These are phyloP conservation scores for Callithrix jacchus DNA, from an alignment of 2,113 vertebrate genomes.

Conservation along the genomic window DNA sequence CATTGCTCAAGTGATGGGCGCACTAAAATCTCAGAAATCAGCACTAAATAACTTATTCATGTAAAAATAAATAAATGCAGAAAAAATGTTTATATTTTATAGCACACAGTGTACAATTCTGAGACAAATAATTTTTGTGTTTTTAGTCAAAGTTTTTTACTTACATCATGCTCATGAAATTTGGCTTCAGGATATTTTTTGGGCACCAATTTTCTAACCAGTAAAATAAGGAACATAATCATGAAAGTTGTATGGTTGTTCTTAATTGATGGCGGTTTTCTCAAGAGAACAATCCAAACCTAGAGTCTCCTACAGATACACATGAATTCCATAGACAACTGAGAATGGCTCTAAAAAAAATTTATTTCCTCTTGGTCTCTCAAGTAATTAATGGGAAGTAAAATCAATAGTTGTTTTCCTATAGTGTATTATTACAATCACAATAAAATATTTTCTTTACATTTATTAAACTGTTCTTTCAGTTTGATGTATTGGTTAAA, in stretches of 20 bases:
- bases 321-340: background rate
- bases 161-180: background rate
- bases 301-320: background rate
- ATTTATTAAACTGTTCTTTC: background rate
- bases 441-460: background rate
- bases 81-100: background rate
- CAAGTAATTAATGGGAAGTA: background rate
- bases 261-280: background rate
- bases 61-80: too few species aligned
- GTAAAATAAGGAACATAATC: background rate
- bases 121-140: background rate
- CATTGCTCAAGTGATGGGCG: too few species aligned
- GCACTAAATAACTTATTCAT: too few species aligned
- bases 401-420: conserved; percentile 11
- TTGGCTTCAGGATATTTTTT: background rate
- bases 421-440: background rate
- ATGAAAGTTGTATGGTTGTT: background rate
- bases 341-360: background rate
- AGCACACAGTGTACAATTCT: background rate
- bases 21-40: too few species aligned
- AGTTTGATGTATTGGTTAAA: background rate
- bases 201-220: background rate
- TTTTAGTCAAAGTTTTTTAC: background rate
- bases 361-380: background rate
- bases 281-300: background rate